Evolutionary conservation across 1,140 invertebrate genomes (phyloP), one percentile per base, ranked within the genome.

Genomic region (Eufriesea mexicana): DNA sequence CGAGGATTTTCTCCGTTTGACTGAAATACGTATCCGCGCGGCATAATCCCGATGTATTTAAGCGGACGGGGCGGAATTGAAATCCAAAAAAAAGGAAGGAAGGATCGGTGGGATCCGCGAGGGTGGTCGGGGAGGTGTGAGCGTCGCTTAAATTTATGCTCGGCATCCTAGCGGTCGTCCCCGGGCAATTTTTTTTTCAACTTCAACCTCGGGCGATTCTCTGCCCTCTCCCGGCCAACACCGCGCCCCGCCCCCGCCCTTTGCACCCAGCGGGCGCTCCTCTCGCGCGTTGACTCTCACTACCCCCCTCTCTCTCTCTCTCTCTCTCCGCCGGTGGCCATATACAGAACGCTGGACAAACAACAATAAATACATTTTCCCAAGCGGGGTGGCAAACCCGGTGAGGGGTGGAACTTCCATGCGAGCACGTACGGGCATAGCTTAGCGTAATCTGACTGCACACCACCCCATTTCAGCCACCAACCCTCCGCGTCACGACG

Each of bases 301-400:
- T 28, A 42, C 28, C 62, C 57, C 2, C 18, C 72, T 67, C 84
- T 66, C 79, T 55, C 51, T 59, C 54, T 28, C 73, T 64, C 80
- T 47, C 72, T 72, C 71, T 54, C 62, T 70, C 80, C 79, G 71
- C 79, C 70, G 70, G 71, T 84, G 82, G 83, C 85, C 80, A 80
- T 86, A 86, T 73, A 91, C 90, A 90, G 90, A 91, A 93, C 90
- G 92, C 90, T 92, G 93, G 90, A 93, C 93, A 94, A 94, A 94
- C 93, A 94, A 94, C 93, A 94, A 94, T 94, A 94, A 94, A 94
- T 94, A 94, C 94, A 94, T 94, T 94, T 94, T 91, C 92, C 92
- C 84, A 84, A 81, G 85, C 91, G 78, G 86, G 83, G 84, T 84
- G 86, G 87, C 61, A 80, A 82, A 83, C 75, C 76, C 80, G 86